These are phyloP conservation scores for Melieria omissa DNA, from an alignment of 2,888 invertebrate species.

Conservation along the genomic window DNA sequence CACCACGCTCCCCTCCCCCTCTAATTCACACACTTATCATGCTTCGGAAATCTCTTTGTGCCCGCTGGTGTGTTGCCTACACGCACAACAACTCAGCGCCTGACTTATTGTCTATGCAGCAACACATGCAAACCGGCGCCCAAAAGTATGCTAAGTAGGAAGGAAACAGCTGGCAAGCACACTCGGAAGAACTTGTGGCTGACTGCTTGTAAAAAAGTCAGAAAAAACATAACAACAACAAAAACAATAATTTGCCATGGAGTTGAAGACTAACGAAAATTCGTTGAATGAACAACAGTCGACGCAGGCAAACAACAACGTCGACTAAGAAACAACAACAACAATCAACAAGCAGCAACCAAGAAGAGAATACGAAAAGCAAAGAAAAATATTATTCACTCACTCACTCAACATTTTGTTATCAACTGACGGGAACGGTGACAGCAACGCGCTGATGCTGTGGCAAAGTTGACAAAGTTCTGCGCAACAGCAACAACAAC, in stretches of 20 bases:
- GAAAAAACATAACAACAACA: too few species aligned
- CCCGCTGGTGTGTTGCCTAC: too few species aligned
- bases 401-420: background rate
- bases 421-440: background rate
- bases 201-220: background rate
- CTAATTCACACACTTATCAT: too few species aligned
- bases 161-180: constrained; percentile 27
- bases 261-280: too few species aligned
- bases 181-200: constrained; percentile 25
- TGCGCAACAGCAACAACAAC: background rate
- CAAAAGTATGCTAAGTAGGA: background rate
- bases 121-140: background rate
- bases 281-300: background rate
- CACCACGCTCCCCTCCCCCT: too few species aligned
- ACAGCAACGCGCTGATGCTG: background rate
- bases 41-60: too few species aligned
- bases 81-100: too few species aligned
- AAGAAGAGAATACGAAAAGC: constrained; percentile 25
- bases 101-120: too few species aligned
- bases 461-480: background rate
- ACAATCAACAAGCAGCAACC: constrained; percentile 13
- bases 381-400: background rate
- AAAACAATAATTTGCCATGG: too few species aligned
- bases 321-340: constrained; percentile 21
- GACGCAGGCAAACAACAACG: constrained; percentile 4